Evolutionary conservation across 2,113 vertebrate genomes (phyloP).

Genomic region (Talpa occidentalis): DNA sequence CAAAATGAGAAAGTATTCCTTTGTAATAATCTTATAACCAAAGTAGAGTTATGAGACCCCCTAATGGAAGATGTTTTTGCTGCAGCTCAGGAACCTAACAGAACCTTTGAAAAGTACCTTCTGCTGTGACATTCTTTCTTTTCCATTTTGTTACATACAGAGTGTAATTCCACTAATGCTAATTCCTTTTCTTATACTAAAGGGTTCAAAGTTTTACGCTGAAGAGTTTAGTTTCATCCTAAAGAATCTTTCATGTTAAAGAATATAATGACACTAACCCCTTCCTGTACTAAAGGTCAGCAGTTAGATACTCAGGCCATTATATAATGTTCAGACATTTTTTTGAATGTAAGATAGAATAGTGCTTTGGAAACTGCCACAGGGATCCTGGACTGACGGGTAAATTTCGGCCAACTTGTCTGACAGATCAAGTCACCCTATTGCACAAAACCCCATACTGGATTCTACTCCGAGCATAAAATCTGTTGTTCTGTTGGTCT

Average conservation of each 20-base stretch:
- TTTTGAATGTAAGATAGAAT: neutral
- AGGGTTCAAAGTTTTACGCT: neutral
- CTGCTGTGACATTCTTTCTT: neutral
- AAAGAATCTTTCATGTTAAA: neutral
- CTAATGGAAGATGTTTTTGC: constrained; percentile 51
- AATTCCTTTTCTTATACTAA: neutral
- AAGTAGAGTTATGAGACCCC: constrained; percentile 39
- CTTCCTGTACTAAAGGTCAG: neutral
- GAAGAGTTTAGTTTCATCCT: neutral
- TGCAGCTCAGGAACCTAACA: constrained; percentile 7
- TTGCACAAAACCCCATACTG: neutral
- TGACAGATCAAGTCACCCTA: neutral
- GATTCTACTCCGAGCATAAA: neutral
- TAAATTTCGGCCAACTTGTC: neutral
- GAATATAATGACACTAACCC: neutral
- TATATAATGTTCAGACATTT: neutral
- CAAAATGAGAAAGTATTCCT: neutral
- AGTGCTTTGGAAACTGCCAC: neutral
- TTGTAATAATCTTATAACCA: neutral
- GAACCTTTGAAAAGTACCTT: neutral
- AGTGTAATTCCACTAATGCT: neutral
- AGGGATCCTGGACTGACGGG: neutral
- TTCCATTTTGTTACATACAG: neutral
- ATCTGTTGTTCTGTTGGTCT: neutral
- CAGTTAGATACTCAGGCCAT: neutral